phyloP scores from a whole-genome alignment of 2,797 vertebrate species.

The Loris lydekkerianus region DNA sequence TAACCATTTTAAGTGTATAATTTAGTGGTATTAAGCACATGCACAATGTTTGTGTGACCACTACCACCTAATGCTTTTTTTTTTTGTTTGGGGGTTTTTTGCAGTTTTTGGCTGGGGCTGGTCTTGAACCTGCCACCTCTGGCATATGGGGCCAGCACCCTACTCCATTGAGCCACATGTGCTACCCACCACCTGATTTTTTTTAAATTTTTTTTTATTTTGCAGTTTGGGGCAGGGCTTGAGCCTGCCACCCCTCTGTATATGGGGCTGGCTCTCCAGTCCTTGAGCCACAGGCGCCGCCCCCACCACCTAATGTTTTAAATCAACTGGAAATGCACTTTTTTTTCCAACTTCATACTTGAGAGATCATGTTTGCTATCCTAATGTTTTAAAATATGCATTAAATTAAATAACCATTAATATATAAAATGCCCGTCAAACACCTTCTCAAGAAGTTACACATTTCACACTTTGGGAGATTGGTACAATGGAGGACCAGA shows the following conservation, averaged over 20 bases:
- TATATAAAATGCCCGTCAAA: not conserved
- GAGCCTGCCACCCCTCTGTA: no score
- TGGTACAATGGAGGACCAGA: not conserved
- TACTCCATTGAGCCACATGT: no score
- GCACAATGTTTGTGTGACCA: not conserved
- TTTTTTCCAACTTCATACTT: not conserved
- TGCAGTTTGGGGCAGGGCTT: no score
- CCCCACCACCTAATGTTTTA: not conserved
- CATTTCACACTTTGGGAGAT: not conserved
- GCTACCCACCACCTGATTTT: no score
- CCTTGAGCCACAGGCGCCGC: no score
- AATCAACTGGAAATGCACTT: not conserved
- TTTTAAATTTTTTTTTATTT: no score
- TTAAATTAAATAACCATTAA: not conserved
- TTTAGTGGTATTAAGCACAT: not conserved
- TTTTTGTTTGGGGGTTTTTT: no score
- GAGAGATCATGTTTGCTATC: not conserved
- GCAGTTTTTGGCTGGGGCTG: no score
- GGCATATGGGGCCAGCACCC: no score
- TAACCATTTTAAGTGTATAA: not conserved
- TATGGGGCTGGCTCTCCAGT: no score
- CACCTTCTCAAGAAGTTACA: not conserved
- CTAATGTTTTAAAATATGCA: not conserved
- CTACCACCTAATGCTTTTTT: not conserved
- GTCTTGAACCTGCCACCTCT: no score